Conservation (phyloP, 2,888 invertebrate genomes). For the Pinctada fucata region DNA sequence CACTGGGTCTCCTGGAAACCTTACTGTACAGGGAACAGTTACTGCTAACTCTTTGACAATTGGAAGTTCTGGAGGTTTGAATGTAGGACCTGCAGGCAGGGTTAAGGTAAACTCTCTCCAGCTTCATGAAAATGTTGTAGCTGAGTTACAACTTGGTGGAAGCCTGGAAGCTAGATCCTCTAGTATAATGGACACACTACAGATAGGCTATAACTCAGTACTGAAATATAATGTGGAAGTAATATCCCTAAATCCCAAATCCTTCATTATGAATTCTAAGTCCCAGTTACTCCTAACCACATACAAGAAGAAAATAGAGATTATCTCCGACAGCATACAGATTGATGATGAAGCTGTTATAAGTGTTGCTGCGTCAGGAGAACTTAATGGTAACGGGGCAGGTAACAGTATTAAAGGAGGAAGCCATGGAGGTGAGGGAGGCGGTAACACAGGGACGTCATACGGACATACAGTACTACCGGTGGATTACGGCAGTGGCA, state of each 20-base stretch:
- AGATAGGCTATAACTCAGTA: constrained; percentile 34
- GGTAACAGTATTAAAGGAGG: constrained; percentile 45
- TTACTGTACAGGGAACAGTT: constrained; percentile 48
- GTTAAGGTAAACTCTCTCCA: constrained; percentile 32
- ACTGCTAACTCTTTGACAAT: constrained; percentile 39
- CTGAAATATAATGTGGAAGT: constrained; percentile 31
- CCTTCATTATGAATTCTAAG: constrained; percentile 40
- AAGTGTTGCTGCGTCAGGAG: constrained; percentile 43
- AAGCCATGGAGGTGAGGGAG: constrained; percentile 63
- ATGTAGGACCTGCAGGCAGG: constrained; percentile 39
- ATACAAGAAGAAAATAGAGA: constrained; percentile 21
- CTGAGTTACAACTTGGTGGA: constrained; percentile 29
- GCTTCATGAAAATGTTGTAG: constrained; percentile 44
- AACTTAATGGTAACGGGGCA: constrained; percentile 40
- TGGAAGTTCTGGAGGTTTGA: constrained; percentile 45
- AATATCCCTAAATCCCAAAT: constrained; percentile 21
- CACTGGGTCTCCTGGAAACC: constrained; percentile 43
- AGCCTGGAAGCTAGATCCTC: constrained; percentile 1
- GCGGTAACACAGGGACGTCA: constrained; percentile 37
- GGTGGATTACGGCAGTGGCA: constrained; percentile 53
- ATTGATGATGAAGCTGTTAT: constrained; percentile 44
- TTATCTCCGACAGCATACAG: constrained; percentile 30
- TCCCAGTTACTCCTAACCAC: constrained; percentile 28
- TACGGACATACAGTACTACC: constrained; percentile 53
- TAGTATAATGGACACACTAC: neutral